A percentile compares a stretch with the other conserved stretches of the same genome.
Evolutionary conservation across 2,797 vertebrate genomes (phyloP).

Genomic region (Phataginus tricuspis): DNA sequence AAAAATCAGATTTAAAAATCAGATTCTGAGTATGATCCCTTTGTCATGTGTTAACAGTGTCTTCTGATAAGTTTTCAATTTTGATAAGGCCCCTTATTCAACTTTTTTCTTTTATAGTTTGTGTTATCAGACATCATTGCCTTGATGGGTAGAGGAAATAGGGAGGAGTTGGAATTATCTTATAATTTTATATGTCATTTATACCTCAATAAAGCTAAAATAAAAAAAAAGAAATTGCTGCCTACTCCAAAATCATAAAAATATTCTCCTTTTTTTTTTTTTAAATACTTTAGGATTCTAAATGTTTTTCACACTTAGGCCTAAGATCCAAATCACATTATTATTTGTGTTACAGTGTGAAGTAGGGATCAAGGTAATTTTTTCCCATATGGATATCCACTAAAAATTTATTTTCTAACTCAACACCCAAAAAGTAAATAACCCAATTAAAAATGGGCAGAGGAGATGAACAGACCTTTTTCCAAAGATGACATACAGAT

Average conservation of each 20-base stretch:
- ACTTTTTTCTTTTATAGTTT: neutral
- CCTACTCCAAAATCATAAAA: conserved; percentile 3
- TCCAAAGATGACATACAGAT: too few species aligned
- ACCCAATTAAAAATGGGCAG: too few species aligned
- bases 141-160: neutral
- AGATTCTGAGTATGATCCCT: neutral
- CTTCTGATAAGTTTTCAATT: neutral
- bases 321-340: neutral
- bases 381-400: neutral
- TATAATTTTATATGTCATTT: neutral
- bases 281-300: neutral
- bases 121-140: neutral
- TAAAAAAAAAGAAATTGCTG: neutral
- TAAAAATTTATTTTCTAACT: neutral
- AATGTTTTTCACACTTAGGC: neutral
- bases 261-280: neutral
- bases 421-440: too few species aligned
- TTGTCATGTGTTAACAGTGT: neutral
- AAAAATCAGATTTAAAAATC: neutral
- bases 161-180: neutral
- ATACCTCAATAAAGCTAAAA: neutral
- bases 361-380: too few species aligned
- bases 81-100: neutral
- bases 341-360: neutral
- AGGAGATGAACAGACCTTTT: too few species aligned